Evolutionary conservation across 1,140 invertebrate genomes (phyloP), one percentile per base, ranked within the genome.

Genomic region (Acromyrmex charruanus): DNA sequence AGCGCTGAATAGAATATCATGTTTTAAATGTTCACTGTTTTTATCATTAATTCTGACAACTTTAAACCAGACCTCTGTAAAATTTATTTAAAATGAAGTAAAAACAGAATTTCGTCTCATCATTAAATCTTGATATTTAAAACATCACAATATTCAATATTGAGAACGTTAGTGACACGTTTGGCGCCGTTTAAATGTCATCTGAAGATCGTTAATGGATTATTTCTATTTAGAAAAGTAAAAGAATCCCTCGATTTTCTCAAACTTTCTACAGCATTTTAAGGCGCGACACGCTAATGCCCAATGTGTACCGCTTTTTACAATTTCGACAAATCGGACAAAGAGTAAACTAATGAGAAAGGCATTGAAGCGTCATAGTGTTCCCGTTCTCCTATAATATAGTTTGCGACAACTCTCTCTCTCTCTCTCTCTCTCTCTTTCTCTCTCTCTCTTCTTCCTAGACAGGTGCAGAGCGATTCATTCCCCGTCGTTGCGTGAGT

Each of bases 401-500:
- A 55, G 31, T 55, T 61, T 18, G 21, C 66, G 31, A 69, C 16
- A 25, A 6, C 77, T 68, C 63, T 77, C 79, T 85, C 79, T 85
- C 86, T 90, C 79, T 84, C 77, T 80, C 87, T 39, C 77, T 68
- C 28, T 85, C 85, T 90, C 79, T 84, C 77, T 80, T 85, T 39
- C 77, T 68, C 63, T 77, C 79, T 82, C 68, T 87, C 69, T 88
- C 75, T 63, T 58, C 75, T 49, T 88, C 63, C 80, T 79, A 84
- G 71, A 58, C 89, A 89, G 81, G 71, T 85, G 90, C 87, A 49
- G 66, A 87, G 35, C 89, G 77, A 91, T 90, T 88, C 82, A 71
- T 90, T 86, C 66, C 25, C 53, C 71, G 53, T 61, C 39, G 49
- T 88, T 80, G 80, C 79, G 74, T 59, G 72, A 87, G 89, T 75